These are phyloP conservation scores for Myrmecophaga tridactyla DNA, from an alignment of 2,113 vertebrate species.

Conservation along the genomic window DNA sequence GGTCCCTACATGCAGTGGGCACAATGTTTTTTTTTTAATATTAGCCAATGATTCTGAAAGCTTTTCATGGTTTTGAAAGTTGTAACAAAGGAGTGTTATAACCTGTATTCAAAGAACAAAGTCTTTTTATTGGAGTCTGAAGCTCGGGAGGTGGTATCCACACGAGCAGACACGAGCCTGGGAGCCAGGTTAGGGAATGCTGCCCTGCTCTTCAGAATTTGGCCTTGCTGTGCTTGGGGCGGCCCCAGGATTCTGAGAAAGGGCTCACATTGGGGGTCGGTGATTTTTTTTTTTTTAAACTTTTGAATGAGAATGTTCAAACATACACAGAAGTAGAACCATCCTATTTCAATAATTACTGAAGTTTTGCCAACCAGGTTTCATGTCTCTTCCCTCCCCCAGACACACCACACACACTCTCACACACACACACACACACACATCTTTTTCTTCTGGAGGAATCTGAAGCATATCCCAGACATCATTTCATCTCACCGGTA, in stretches of 20 bases:
- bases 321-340: background rate
- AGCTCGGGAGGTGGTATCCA: background rate
- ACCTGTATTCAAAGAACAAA: background rate
- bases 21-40: background rate
- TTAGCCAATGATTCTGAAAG: background rate
- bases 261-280: background rate
- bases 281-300: background rate
- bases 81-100: background rate
- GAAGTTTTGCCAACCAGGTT: constrained; percentile 23
- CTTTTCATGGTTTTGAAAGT: constrained; percentile 4
- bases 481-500: constrained; percentile 30
- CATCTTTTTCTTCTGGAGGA: background rate
- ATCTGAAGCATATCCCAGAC: constrained; percentile 4
- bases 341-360: background rate
- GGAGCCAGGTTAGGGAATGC: background rate
- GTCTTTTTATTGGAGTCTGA: background rate
- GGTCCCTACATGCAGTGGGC: background rate
- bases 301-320: constrained; percentile 23
- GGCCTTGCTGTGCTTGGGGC: rapidly evolving
- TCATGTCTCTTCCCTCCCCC: background rate
- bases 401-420: background rate
- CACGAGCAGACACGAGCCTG: background rate
- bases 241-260: background rate
- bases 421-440: background rate
- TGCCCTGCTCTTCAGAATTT: background rate